phyloP scores from a whole-genome alignment of 1,140 invertebrate species.

The Stegodyphus dumicola region DNA sequence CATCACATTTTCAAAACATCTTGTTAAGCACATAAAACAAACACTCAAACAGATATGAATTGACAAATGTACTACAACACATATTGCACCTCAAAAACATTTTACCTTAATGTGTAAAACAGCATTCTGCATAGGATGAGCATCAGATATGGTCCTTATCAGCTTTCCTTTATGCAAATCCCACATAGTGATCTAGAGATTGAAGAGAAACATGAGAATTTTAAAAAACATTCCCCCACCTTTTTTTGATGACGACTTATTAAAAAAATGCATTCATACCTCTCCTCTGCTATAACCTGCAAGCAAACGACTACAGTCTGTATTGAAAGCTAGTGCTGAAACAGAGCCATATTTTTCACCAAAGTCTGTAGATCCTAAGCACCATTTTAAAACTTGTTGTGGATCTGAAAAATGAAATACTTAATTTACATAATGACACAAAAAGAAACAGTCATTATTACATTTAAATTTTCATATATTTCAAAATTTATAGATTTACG shows the following conservation, averaged over 20 bases:
- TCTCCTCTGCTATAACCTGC: constrained; percentile 89
- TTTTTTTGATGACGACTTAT: no score
- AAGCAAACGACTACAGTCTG: constrained; percentile 85
- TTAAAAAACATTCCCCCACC: background rate
- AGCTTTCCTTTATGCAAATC: constrained; percentile 73
- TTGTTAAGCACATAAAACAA: background rate
- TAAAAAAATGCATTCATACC: constrained; percentile 63
- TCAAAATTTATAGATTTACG: background rate
- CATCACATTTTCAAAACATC: constrained; percentile 39
- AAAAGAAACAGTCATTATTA: no score
- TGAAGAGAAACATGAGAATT: background rate
- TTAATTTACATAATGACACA: background rate
- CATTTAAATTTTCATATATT: background rate
- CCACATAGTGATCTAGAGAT: constrained; percentile 71
- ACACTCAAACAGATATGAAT: no score
- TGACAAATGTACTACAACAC: no score
- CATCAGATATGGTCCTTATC: constrained; percentile 83
- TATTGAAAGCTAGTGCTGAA: constrained; percentile 85
- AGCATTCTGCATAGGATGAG: constrained; percentile 87
- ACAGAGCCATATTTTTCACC: constrained; percentile 77
- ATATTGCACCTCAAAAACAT: background rate
- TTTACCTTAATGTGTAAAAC: constrained; percentile 84
- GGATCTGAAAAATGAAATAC: constrained; percentile 65
- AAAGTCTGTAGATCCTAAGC: constrained; percentile 73
- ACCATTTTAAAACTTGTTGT: constrained; percentile 80